phyloP scores from a whole-genome alignment of 2,888 invertebrate genomes.

The Taphrorychus bicolor region DNA sequence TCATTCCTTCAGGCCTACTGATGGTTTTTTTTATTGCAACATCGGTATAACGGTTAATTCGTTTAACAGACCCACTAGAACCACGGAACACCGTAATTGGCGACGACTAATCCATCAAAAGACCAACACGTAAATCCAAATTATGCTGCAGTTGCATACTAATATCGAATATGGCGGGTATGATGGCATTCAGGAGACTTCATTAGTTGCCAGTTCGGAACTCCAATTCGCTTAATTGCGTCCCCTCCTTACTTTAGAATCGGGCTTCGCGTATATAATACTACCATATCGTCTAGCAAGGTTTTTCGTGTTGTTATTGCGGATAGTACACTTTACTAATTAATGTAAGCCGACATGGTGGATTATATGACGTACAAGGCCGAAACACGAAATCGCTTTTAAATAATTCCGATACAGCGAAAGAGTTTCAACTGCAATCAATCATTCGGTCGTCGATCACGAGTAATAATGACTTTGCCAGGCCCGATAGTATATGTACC shows the following conservation, averaged over 20 bases:
- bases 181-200: background rate
- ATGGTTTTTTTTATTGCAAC: too few relatives aligned
- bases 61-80: background rate
- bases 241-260: background rate
- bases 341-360: background rate
- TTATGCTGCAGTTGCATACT: background rate
- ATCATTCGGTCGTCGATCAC: slow-evolving; percentile 1
- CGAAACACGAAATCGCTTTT: slow-evolving; percentile 2
- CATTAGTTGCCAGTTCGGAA: background rate
- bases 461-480: background rate
- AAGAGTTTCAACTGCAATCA: background rate
- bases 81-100: too few relatives aligned
- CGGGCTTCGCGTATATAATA: too few relatives aligned
- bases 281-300: background rate
- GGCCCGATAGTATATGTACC: background rate
- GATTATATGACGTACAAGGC: background rate
- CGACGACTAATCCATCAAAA: background rate
- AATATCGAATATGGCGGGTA: background rate
- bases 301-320: background rate
- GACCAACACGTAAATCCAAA: background rate
- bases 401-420: slow-evolving; percentile 4
- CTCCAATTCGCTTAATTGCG: background rate
- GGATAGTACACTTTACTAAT: background rate
- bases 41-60: too few relatives aligned
- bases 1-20: too few relatives aligned